Percentiles rank a stretch among this genome's conserved stretches.
phyloP scores from a whole-genome alignment of 2,888 invertebrate species.

The Thyatira batis region DNA sequence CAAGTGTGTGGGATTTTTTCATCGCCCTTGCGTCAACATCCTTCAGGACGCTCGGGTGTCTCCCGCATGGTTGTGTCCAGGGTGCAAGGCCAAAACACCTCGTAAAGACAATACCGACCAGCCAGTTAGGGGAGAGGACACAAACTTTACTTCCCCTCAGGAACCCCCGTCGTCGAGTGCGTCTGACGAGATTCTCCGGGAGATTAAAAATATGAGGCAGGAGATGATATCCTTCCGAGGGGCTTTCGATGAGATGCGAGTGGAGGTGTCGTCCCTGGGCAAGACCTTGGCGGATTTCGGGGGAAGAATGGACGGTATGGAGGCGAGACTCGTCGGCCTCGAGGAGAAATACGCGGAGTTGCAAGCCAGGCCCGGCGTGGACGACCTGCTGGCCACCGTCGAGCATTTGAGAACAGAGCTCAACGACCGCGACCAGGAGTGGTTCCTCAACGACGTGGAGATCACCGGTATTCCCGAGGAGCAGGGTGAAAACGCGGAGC shows the following conservation, averaged over 20 bases:
- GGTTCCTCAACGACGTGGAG: conserved; percentile 15
- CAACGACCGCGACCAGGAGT: conserved; percentile 16
- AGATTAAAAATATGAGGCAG: too few relatives aligned
- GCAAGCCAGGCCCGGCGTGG: not conserved
- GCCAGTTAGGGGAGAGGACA: too few relatives aligned
- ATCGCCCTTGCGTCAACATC: too few relatives aligned
- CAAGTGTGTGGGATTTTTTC: not conserved
- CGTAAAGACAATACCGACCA: too few relatives aligned
- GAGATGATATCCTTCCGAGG: not conserved
- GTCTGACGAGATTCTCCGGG: too few relatives aligned
- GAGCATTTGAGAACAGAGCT: conserved; percentile 8
- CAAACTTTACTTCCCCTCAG: too few relatives aligned
- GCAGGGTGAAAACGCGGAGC: conserved; percentile 12
- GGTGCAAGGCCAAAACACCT: too few relatives aligned
- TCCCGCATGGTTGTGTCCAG: too few relatives aligned
- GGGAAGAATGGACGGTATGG: too few relatives aligned
- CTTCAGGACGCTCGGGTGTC: too few relatives aligned
- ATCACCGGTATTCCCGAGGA: conserved; percentile 17
- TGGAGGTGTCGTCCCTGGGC: not conserved
- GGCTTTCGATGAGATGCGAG: not conserved
- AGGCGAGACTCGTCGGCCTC: not conserved
- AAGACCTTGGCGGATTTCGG: not conserved
- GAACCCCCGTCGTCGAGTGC: too few relatives aligned
- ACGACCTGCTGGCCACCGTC: not conserved
- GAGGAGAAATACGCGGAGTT: not conserved